Conservation (phyloP, 1,140 invertebrate genomes). For the Eurosta solidaginis region DNA sequence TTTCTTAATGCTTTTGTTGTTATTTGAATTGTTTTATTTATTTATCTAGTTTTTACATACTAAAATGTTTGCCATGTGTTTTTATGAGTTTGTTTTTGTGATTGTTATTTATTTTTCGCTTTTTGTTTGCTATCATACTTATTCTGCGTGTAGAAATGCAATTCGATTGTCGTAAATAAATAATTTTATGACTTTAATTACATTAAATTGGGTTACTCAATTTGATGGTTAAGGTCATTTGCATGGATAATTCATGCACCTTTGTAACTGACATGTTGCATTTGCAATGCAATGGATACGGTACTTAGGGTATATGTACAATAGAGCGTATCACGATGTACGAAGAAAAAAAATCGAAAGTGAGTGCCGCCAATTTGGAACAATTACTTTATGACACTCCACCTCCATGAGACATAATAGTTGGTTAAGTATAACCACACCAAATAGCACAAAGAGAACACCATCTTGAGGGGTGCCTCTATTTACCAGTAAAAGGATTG, state of each 20-base stretch:
- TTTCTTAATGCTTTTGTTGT: neutral
- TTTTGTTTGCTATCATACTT: neutral
- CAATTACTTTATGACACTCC: too few species aligned
- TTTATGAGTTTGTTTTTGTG: neutral
- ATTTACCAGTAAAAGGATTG: too few species aligned
- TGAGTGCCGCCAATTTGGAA: too few species aligned
- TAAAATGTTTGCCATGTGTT: too few species aligned
- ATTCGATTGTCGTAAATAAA: neutral
- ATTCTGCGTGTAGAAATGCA: neutral
- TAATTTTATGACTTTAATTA: slow-evolving; percentile 18
- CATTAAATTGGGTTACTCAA: slow-evolving; percentile 21
- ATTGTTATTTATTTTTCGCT: neutral
- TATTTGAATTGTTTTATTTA: slow-evolving; percentile 16
- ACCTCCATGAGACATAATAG: too few species aligned
- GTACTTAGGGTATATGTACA: too few species aligned
- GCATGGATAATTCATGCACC: neutral
- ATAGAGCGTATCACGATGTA: too few species aligned
- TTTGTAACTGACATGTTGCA: neutral
- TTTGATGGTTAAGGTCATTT: slow-evolving; percentile 21
- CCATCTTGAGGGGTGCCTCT: too few species aligned
- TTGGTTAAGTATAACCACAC: too few species aligned
- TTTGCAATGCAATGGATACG: neutral
- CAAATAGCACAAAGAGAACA: too few species aligned
- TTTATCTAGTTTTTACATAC: neutral
- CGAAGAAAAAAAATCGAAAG: too few species aligned